Conservation (phyloP, 2,797 vertebrate genomes). For the Parauchenoglanis punctatus region DNA sequence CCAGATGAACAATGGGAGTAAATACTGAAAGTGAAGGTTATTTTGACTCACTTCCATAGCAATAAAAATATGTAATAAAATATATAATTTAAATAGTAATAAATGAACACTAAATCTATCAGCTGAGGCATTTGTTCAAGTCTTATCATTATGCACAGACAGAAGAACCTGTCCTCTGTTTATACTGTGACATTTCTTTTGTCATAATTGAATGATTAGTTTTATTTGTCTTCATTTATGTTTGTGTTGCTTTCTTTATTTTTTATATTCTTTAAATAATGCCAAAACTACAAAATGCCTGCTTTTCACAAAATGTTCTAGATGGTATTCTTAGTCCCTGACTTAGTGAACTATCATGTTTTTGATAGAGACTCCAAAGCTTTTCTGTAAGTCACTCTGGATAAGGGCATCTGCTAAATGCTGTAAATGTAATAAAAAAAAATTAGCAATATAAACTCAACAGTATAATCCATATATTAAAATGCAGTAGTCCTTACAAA, state of each 20-base stretch:
- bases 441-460: neutral
- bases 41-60: neutral
- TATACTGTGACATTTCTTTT: no score
- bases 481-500: neutral
- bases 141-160: no score
- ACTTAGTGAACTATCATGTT: no score
- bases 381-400: no score
- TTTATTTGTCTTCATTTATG: neutral
- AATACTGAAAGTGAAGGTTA: neutral
- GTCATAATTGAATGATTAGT: neutral
- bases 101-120: no score
- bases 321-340: neutral
- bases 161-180: no score
- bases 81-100: neutral
- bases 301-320: neutral
- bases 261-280: neutral
- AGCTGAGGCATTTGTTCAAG: no score
- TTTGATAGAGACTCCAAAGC: no score
- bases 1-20: neutral
- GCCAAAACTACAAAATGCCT: neutral
- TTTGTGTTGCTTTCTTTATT: neutral
- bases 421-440: neutral
- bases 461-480: neutral
- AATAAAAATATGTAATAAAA: neutral
- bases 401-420: neutral